Evolutionary conservation across 2,797 vertebrate genomes (phyloP).

Genomic region (Cynopterus sphinx): DNA sequence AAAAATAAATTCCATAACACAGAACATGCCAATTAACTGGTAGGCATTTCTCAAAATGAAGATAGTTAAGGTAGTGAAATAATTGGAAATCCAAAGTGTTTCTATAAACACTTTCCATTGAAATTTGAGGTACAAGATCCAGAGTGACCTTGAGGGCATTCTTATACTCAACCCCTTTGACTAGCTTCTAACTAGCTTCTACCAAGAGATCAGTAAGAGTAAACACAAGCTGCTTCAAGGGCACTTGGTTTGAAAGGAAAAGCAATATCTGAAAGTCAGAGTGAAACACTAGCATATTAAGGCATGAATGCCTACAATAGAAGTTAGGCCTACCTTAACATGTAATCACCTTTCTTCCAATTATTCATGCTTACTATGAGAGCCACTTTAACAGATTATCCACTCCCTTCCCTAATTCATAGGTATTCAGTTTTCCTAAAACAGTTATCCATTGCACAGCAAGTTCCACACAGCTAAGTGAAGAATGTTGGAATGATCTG

Average conservation of each 20-base stretch:
- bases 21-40: not conserved
- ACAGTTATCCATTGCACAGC: not conserved
- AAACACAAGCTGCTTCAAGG: not conserved
- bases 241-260: not conserved
- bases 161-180: not conserved
- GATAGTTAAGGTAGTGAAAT: not conserved
- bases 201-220: not conserved
- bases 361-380: not conserved
- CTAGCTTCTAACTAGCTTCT: constrained; percentile 19
- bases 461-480: not conserved
- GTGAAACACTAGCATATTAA: not conserved
- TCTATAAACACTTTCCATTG: not conserved
- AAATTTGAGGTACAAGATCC: constrained; percentile 19
- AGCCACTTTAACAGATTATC: not conserved
- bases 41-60: constrained; percentile 34
- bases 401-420: not conserved
- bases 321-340: not conserved
- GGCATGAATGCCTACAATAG: not conserved
- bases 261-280: not conserved
- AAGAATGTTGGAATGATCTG: not conserved
- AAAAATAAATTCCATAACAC: not conserved
- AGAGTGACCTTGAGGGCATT: not conserved
- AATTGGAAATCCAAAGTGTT: not conserved
- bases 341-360: not conserved
- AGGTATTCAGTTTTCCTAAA: constrained; percentile 29